A percentile compares a stretch with the other conserved stretches of the same genome.
These are phyloP conservation scores for Heliconius himera DNA, from an alignment of 1,140 invertebrate species.

Conservation along the genomic window DNA sequence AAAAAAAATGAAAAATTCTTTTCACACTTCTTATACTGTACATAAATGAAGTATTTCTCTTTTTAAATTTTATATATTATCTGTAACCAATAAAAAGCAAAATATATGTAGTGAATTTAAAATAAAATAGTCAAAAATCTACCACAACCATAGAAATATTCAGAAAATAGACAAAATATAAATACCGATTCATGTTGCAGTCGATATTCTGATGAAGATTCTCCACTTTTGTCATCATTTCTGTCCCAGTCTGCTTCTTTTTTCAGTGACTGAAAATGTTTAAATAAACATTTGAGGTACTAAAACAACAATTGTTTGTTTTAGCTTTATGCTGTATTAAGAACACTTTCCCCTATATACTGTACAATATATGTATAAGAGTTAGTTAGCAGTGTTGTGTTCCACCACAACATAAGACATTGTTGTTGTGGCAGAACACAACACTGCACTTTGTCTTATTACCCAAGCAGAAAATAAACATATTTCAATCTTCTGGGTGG, in stretches of 20 bases:
- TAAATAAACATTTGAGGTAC: conserved; percentile 9
- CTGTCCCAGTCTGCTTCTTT: conserved; percentile 93
- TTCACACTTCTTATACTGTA: not conserved
- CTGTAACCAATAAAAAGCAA: not conserved
- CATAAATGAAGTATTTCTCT: not conserved
- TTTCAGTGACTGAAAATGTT: conserved; percentile 88
- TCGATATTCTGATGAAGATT: conserved; percentile 90
- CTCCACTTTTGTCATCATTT: conserved; percentile 88
- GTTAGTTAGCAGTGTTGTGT: too few relatives aligned
- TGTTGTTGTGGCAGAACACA: too few relatives aligned
- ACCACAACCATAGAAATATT: conserved; percentile 45
- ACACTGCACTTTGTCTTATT: too few relatives aligned
- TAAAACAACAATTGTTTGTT: too few relatives aligned
- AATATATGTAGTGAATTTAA: conserved; percentile 18
- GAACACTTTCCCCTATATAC: too few relatives aligned
- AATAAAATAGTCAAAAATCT: conserved; percentile 42
- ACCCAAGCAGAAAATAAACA: too few relatives aligned
- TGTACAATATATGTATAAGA: too few relatives aligned
- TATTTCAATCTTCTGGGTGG: too few relatives aligned
- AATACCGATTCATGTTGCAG: conserved; percentile 91
- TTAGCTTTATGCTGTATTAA: too few relatives aligned
- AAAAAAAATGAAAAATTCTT: not conserved
- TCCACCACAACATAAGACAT: too few relatives aligned
- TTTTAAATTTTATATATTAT: not conserved
- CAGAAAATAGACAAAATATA: conserved; percentile 49